phyloP scores from a whole-genome alignment of 2,888 invertebrate genomes.

The Ennomos erosarius region DNA sequence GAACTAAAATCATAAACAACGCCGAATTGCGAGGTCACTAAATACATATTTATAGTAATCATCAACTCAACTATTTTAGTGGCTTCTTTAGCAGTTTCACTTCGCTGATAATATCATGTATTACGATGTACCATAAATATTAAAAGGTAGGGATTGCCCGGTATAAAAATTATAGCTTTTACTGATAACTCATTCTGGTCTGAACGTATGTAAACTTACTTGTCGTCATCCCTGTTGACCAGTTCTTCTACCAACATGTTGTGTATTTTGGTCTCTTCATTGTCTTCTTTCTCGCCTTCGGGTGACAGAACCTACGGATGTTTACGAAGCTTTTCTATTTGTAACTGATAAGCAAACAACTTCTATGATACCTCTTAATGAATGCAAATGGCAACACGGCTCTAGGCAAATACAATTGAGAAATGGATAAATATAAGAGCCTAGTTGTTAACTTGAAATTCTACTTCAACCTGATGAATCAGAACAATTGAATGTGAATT shows the following conservation, averaged over 20 bases:
- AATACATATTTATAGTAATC: no score
- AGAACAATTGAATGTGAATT: constrained; percentile 21
- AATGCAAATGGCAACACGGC: constrained; percentile 16
- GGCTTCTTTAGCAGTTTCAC: no score
- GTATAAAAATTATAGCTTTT: no score
- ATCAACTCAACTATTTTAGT: no score
- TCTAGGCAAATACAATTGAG: constrained; percentile 2
- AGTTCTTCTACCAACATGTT: constrained; percentile 92
- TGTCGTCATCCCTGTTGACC: constrained; percentile 93
- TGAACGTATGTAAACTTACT: constrained; percentile 80
- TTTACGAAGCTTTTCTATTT: constrained; percentile 75
- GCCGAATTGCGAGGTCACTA: no score
- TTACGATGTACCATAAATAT: no score
- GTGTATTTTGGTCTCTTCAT: constrained; percentile 90
- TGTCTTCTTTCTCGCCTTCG: constrained; percentile 83
- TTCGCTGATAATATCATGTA: no score
- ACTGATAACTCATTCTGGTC: no score
- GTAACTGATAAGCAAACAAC: constrained; percentile 66
- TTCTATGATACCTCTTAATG: constrained; percentile 44
- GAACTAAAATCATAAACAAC: no score
- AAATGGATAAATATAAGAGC: no score
- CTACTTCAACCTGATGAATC: constrained; percentile 26
- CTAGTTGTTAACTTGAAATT: no score
- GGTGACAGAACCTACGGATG: constrained; percentile 80
- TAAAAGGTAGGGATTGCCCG: no score